Conservation (phyloP, 2,888 invertebrate genomes). For the Stenchaetothrips biformis region DNA sequence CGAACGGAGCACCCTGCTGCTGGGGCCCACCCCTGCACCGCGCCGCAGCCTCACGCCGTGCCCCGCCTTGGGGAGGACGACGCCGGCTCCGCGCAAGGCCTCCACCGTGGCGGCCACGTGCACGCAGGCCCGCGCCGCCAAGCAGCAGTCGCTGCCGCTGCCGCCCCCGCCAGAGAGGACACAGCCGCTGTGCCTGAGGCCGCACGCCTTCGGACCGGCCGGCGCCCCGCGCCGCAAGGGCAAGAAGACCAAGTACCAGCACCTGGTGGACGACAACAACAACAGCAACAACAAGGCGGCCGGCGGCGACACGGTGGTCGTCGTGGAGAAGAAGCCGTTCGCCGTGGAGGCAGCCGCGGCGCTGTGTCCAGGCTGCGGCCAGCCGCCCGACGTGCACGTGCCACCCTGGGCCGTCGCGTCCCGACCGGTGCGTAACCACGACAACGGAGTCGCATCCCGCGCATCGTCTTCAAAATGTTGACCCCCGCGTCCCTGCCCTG, state of each 20-base stretch:
- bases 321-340: neutral
- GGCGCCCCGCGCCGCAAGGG: neutral
- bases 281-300: neutral
- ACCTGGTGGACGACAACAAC: constrained; percentile 18
- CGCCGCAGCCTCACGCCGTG: neutral
- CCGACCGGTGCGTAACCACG: neutral
- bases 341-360: neutral
- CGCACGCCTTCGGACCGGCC: neutral
- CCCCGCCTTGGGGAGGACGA: neutral
- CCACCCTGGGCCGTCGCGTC: neutral
- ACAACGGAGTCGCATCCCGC: neutral
- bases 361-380: neutral
- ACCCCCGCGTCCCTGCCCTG: neutral
- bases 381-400: constrained; percentile 12
- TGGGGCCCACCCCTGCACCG: neutral
- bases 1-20: neutral
- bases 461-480: neutral
- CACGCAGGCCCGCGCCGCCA: neutral
- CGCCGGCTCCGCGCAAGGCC: neutral
- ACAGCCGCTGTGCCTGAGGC: neutral
- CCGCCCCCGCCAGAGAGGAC: neutral
- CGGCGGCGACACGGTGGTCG: neutral
- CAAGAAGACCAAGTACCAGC: constrained; percentile 20
- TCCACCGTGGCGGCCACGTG: neutral
- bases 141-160: neutral